Percentiles rank a stretch among this genome's conserved stretches.
These are phyloP conservation scores for Tyrophagus putrescentiae DNA, from an alignment of 1,140 invertebrate genomes.

Conservation along the genomic window DNA sequence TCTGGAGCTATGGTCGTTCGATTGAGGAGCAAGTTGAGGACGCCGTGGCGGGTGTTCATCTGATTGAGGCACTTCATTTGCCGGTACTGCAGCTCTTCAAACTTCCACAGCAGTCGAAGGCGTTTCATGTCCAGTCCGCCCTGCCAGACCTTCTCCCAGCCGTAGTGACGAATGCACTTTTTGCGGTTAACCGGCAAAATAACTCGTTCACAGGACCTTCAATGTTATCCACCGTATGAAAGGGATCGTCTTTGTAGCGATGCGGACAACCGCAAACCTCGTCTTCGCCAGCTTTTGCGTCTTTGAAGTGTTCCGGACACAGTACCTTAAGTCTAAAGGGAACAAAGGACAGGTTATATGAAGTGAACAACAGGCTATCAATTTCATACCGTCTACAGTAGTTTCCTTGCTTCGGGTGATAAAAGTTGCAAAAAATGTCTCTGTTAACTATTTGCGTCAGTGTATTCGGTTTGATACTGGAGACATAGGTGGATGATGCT, in stretches of 20 bases:
- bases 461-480: constrained; percentile 79
- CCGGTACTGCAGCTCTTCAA: constrained; percentile 89
- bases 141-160: constrained; percentile 84
- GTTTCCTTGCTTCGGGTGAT: constrained; percentile 69
- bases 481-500: constrained; percentile 88
- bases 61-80: constrained; percentile 59
- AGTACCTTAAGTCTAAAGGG: constrained; percentile 87
- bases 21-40: constrained; percentile 79
- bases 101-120: constrained; percentile 65
- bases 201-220: too few species aligned
- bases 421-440: constrained; percentile 96
- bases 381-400: constrained; percentile 40
- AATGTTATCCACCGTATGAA: constrained; percentile 52
- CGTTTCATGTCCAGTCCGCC: constrained; percentile 62
- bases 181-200: constrained; percentile 79
- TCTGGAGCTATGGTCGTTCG: too few species aligned
- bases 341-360: neutral
- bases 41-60: constrained; percentile 73
- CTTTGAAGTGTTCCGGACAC: constrained; percentile 95
- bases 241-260: constrained; percentile 30
- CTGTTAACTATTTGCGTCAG: constrained; percentile 83
- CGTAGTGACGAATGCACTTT: constrained; percentile 74
- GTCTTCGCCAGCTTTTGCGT: constrained; percentile 59
- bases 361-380: neutral
- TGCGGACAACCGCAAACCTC: constrained; percentile 79